Evolutionary conservation across 2,113 vertebrate genomes (phyloP), one percentile per base, ranked within the genome.

Genomic region (Ctenomys sociabilis): DNA sequence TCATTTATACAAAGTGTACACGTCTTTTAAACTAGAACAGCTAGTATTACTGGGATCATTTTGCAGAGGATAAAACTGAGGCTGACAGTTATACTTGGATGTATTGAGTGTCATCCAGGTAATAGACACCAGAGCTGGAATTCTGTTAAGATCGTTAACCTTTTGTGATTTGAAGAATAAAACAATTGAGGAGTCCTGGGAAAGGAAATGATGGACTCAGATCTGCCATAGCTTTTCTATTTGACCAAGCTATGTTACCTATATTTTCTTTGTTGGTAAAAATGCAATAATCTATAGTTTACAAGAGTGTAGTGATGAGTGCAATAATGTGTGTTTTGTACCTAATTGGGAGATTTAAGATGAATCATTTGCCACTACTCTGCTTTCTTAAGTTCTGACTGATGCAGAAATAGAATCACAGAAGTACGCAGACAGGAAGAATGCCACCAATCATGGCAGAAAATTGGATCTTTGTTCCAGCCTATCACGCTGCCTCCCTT

Each of bases 1-100:
- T 75, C 30, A 64, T 66, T 52, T 72, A 10, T 72, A 30, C 5
- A 63, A 32, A 73, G 49, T 40, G 2, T 12, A n/a, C 26, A n/a
- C 16, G 22, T 17, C 11, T 94, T 91, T 57, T 35, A 59, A 68
- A 49, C 40, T 68, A 84, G 5, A 3, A 66, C 90, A 7, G 43
- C n/a, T 93, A 37, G 61, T 83, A 92, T 45, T 63, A 90, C 57
- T 52, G 54, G 68, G 61, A 22, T 88, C 64, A 66, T 91, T 95
- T 88, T 85, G 78, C 2, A 84, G 66, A 78, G 35, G 43, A 64
- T 94, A 94, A 88, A 95, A 86, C 9, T 85, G 64, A 97, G 88
- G 22, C 28, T 73, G 7, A 37, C 43, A 7, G 6, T 32, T 54
- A 13, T 83, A 14, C 59, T 32, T 1, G 63, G 32, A 52, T 43